Evolutionary conservation across 2,113 vertebrate genomes (phyloP), one percentile per base, ranked within the genome.

Genomic region (Trachemys scripta): DNA sequence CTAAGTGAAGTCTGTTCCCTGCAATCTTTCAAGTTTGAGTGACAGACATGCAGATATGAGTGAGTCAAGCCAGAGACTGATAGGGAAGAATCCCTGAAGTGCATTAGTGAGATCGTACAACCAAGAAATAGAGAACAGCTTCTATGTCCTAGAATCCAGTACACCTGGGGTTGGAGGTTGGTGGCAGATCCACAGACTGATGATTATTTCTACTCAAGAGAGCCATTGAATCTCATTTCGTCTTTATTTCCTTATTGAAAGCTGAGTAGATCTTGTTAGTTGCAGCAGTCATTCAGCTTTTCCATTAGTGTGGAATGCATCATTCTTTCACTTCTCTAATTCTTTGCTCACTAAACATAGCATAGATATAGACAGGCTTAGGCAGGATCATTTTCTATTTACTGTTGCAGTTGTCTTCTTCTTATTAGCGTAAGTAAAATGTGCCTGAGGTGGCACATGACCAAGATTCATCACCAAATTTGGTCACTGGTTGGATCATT

Each of bases 361-460:
- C 89, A 92, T 96, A 96, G 97, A 97, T 96, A 98, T 97, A 98
- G 88, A 94, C 87, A 90, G 97, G 95, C 96, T 98, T 97, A 92
- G 91, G 85, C 96, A 90, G 95, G 95, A 87, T 97, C 97, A 98
- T 98, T 98, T 98, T 98, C 98, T 93, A 98, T 98, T 94, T 96
- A 92, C 95, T 96, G 97, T 91, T 95, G 76, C 87, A 84, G 91
- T 89, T 50, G 50, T 50, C 8, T 3, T 53, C 19, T 1, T 53
- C 56, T 57, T 25, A 24, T 57, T 57, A 25, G 56, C 24, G 1
- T 57, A 57, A 57, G 24, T 56, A 10, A 8, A 56, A 25, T 14
- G 8, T 25, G 22, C 54, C 54, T 56, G 54, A 56, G 54, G 24
- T 56, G 54, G 54, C 54, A 22, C 4, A 9, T 56, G 54, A 57